Evolutionary conservation across 2,888 invertebrate genomes (phyloP), one percentile per base, ranked within the genome.

Genomic region (Aelia acuminata): DNA sequence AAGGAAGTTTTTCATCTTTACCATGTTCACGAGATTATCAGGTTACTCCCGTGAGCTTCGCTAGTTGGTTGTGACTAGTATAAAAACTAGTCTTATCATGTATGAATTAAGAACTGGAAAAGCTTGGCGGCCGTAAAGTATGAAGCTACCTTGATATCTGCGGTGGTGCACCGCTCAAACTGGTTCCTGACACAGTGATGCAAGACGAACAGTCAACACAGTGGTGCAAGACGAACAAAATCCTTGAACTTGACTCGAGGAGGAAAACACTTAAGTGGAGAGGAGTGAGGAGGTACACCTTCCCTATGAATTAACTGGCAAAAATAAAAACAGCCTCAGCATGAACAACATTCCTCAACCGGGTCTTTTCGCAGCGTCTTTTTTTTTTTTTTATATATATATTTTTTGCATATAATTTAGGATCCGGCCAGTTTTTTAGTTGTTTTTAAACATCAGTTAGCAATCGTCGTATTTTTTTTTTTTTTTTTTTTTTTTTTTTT

Each of bases 191-290:
- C 63, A 35, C 63, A 35, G 63, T 70, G 63, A 70, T 70, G 63
- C 63, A 70, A 70, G 31, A 20, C 31, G 63, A 70, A 35, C 35
- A 35, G n/a, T n/a, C n/a, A n/a, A 20, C 63, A 35, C 63, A 35
- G 63, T 70, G 63, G 35, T 70, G 63, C 63, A 70, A 70, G 31
- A 20, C 31, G 63, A 70, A 35, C 35, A 35, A 43, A 11, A 80
- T 80, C 80, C 80, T 80, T 80, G 80, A 80, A 80, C 80, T 80
- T 80, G 80, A 80, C 43, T 80, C 80, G n/a, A 80, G 43, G 80
- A 43, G 80, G n/a, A 80, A 80, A 80, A 80, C n/a, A 80, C 80
- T 43, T n/a, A 3, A 3, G 22, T 3, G 11, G 43, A 0, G 43
- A 80, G 80, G n/a, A n/a, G 80, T 43, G 80, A 39, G 80, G 80